phyloP scores from a whole-genome alignment of 2,113 vertebrate genomes.

The Notarius lentiginosus region DNA sequence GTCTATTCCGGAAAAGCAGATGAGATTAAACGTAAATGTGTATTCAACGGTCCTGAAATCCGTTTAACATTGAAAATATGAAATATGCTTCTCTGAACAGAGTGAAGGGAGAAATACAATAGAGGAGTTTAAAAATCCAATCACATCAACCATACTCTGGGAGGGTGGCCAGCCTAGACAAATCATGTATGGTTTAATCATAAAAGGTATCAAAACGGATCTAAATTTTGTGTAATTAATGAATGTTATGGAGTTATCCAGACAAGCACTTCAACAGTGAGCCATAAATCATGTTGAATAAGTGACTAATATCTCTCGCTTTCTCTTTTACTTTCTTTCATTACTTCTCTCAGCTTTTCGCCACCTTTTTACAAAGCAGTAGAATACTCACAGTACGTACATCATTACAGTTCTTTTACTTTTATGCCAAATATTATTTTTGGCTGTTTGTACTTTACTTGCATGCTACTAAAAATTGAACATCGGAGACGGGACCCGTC shows the following conservation, averaged over 20 bases:
- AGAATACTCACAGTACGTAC: neutral
- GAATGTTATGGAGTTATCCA: conserved; percentile 35
- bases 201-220: conserved; percentile 37
- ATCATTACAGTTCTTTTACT: neutral
- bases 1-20: conserved; percentile 11
- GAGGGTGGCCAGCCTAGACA: conserved; percentile 4
- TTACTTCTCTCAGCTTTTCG: neutral
- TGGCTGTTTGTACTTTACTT: too few relatives aligned
- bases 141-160: neutral
- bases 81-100: conserved; percentile 14
- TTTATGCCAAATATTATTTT: neutral
- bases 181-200: conserved; percentile 21
- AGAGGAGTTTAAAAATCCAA: conserved; percentile 27
- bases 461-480: too few relatives aligned
- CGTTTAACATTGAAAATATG: neutral
- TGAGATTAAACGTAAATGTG: conserved; percentile 12
- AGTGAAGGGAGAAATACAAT: conserved; percentile 25
- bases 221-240: conserved; percentile 36
- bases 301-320: conserved; percentile 8
- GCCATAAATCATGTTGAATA: conserved; percentile 44
- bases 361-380: neutral
- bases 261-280: conserved; percentile 2
- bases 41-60: conserved; percentile 28
- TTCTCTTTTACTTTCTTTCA: neutral
- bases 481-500: too few relatives aligned